Evolutionary conservation across 2,113 vertebrate genomes (phyloP).

Genomic region (Alouatta palliata): DNA sequence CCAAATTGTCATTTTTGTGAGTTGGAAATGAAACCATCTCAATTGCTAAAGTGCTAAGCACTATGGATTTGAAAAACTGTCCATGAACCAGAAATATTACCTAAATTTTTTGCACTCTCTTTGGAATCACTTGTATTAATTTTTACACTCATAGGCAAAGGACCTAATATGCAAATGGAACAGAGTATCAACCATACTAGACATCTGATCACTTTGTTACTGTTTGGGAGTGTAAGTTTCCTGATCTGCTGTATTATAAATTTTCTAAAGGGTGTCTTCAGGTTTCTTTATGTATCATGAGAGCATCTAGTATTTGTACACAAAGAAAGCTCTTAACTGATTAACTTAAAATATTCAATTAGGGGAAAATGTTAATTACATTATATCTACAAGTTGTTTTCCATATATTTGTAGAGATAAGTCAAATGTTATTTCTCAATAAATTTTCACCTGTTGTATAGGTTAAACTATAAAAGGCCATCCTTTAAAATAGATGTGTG

Average conservation of each 20-base stretch:
- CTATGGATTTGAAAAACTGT: background rate
- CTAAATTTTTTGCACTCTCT: background rate
- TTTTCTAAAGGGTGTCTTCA: background rate
- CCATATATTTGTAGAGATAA: background rate
- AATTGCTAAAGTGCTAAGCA: background rate
- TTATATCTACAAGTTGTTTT: background rate
- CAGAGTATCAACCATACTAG: background rate
- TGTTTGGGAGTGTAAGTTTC: background rate
- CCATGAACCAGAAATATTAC: background rate
- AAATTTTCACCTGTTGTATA: background rate
- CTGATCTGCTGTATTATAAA: background rate
- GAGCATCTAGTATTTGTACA: background rate
- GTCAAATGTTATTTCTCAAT: background rate
- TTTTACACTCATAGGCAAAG: background rate
- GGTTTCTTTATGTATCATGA: background rate
- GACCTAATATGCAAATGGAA: background rate
- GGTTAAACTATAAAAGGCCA: background rate
- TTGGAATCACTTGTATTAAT: background rate
- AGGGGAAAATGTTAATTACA: background rate
- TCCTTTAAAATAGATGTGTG: background rate
- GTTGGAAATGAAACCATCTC: background rate
- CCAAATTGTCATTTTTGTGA: slow-evolving; percentile 30
- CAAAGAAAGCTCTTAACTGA: background rate
- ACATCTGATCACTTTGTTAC: background rate
- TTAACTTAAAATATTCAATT: background rate